Conservation (phyloP, 2,888 invertebrate species). For the Polyommatus iphigenia region DNA sequence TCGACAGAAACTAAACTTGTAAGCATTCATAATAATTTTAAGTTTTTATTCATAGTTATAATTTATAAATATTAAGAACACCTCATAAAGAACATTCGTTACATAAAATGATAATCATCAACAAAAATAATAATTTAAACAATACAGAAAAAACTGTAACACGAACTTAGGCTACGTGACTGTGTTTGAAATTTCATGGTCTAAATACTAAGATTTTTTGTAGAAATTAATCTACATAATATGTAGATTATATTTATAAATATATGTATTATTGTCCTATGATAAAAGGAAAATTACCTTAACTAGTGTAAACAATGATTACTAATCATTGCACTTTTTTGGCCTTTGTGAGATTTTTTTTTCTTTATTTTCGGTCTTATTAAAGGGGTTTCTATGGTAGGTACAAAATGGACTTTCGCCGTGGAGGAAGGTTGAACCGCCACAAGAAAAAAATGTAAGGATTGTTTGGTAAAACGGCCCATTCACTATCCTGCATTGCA, state of each 20-base stretch:
- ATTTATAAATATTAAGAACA: not conserved
- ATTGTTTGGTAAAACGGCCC: not conserved
- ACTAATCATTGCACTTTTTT: not conserved
- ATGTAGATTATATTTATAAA: not conserved
- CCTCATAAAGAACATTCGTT: not conserved
- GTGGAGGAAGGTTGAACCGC: slow-evolving; percentile 15
- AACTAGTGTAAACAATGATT: not conserved
- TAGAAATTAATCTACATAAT: not conserved
- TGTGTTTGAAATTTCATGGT: slow-evolving; percentile 3
- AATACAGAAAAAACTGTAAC: not conserved
- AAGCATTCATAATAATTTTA: not conserved
- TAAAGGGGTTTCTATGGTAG: not conserved
- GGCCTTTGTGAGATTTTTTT: not conserved
- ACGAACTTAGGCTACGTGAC: not conserved
- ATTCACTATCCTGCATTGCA: too few species aligned
- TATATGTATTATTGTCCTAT: too few species aligned
- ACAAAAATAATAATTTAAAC: not conserved
- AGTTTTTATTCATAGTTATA: not conserved
- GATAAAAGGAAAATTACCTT: too few species aligned
- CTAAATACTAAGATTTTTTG: not conserved
- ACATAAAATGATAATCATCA: slow-evolving; percentile 8
- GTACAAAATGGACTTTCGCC: not conserved
- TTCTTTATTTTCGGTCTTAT: not conserved
- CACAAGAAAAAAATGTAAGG: slow-evolving; percentile 11
- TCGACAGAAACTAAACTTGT: slow-evolving; percentile 7